Evolutionary conservation across 37 sponge, comb jelly and placozoan species (phyloP).

Genomic region (Cladorhizidae sp.): DNA sequence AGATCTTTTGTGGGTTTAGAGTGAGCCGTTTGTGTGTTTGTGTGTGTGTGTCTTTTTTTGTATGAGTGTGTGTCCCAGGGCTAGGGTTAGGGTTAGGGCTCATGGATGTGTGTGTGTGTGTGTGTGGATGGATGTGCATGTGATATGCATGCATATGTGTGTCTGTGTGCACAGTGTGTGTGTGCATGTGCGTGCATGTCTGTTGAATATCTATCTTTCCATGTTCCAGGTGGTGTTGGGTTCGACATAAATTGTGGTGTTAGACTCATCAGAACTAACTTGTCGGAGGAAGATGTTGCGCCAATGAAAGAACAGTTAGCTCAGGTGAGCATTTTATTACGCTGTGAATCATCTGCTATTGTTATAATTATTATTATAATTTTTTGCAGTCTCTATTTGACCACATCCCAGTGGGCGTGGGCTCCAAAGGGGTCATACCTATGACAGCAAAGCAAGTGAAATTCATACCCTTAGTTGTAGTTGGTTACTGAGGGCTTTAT

Average conservation of each 20-base stretch:
- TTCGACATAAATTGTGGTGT: constrained; percentile 99
- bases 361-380: neutral
- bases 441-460: constrained; percentile 85
- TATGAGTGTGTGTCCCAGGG: too few species aligned
- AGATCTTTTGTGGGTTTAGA: too few species aligned
- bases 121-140: too few species aligned
- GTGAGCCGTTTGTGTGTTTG: too few species aligned
- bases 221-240: constrained; percentile 88
- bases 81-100: too few species aligned
- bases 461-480: too few species aligned
- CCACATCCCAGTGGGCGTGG: constrained; percentile 99
- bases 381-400: constrained; percentile 86
- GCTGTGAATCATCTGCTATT: neutral
- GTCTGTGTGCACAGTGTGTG: neutral
- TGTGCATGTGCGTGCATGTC: neutral
- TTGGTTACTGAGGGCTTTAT: too few species aligned
- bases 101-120: neutral
- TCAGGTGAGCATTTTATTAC: constrained; percentile 56
- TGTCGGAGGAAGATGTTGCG: constrained; percentile 86
- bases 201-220: neutral
- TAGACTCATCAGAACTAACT: constrained; percentile 90
- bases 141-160: neutral
- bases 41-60: too few species aligned
- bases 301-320: constrained; percentile 96
- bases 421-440: constrained; percentile 97